Conservation (phyloP, 64 coral and sea anemone genomes). For the Montipora foliosa region DNA sequence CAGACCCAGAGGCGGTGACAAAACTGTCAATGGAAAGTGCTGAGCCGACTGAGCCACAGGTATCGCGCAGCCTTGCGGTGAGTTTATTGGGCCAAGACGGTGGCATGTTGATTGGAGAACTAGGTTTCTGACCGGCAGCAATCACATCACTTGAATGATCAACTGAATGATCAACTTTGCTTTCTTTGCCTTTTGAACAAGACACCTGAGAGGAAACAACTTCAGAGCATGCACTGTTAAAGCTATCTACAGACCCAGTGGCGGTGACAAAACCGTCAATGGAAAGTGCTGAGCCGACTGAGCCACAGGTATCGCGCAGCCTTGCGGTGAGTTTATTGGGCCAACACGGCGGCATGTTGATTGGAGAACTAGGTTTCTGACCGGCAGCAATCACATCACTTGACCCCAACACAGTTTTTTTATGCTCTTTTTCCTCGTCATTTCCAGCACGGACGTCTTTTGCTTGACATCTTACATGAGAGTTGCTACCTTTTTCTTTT, state of each 20-base stretch:
- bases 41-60: background rate
- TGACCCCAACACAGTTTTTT: background rate
- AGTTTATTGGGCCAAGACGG: background rate
- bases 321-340: background rate
- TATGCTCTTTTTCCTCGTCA: background rate
- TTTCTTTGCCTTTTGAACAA: background rate
- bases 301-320: conserved; percentile 10
- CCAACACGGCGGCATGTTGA: background rate
- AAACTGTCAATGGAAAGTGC: background rate
- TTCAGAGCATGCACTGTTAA: background rate
- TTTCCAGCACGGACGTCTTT: background rate
- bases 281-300: background rate
- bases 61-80: background rate
- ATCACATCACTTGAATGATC: background rate
- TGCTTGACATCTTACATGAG: background rate
- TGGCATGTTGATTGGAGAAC: conserved; percentile 8
- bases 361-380: background rate
- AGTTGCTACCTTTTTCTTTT: background rate
- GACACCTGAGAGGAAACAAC: background rate
- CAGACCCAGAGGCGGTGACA: background rate
- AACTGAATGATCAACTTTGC: background rate
- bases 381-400: background rate
- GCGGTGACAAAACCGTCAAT: background rate
- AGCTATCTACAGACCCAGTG: background rate
- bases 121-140: background rate